A percentile compares a stretch with the other conserved stretches of the same genome.
phyloP scores from a whole-genome alignment of 2,888 invertebrate species.

The Ophion ventricosus region DNA sequence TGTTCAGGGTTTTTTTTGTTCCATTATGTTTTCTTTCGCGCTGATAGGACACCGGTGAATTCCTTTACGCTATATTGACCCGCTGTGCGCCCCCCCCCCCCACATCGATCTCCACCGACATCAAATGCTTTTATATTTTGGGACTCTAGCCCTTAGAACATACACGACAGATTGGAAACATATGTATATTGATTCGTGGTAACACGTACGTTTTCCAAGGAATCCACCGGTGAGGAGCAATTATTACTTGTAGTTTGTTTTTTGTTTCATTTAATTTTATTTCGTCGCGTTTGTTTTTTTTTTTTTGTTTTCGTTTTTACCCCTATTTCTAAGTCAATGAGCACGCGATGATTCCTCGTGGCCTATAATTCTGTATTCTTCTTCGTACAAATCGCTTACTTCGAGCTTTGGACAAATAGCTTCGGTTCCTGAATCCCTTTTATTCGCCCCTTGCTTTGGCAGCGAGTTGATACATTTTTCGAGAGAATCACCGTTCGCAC shows the following conservation, averaged over 20 bases:
- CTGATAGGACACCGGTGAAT: slow-evolving; percentile 37
- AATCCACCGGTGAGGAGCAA: slow-evolving; percentile 30
- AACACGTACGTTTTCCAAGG: slow-evolving; percentile 33
- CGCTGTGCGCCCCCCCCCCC: slow-evolving; percentile 11
- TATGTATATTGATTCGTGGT: not conserved
- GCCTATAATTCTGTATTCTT: slow-evolving; percentile 55
- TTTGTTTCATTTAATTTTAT: not conserved
- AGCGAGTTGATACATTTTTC: not conserved
- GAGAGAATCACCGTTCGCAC: not conserved
- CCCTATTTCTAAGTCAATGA: slow-evolving; percentile 21
- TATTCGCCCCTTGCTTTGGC: not conserved
- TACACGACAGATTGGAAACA: slow-evolving; percentile 9
- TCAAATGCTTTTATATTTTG: slow-evolving; percentile 28
- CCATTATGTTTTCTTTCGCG: slow-evolving; percentile 10
- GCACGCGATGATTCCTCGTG: slow-evolving; percentile 41
- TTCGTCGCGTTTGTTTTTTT: slow-evolving; percentile 3
- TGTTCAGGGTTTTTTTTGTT: slow-evolving; percentile 16
- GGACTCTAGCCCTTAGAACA: slow-evolving; percentile 13
- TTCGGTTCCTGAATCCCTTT: slow-evolving; percentile 22
- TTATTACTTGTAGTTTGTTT: not conserved
- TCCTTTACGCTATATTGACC: slow-evolving; percentile 12
- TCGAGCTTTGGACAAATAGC: slow-evolving; percentile 38
- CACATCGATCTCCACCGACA: slow-evolving; percentile 39
- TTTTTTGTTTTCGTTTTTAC: not conserved
- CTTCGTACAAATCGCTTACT: slow-evolving; percentile 47